phyloP scores from a whole-genome alignment of 2,888 invertebrate genomes.

The Caenorhabditis uteleia region DNA sequence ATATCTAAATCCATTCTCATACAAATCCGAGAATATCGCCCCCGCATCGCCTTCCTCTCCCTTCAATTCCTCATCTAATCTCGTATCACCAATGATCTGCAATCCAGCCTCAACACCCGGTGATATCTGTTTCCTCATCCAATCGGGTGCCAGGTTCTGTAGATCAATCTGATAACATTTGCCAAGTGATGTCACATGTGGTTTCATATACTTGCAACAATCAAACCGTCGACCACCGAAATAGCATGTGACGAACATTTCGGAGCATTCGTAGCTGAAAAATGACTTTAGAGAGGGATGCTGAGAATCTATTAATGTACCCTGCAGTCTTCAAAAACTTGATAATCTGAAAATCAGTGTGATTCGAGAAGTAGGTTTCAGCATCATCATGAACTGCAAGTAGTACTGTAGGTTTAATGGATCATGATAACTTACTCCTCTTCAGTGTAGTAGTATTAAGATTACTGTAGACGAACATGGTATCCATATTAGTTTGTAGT shows the following conservation, averaged over 20 bases:
- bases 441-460: conserved; percentile 23
- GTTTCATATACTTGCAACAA: conserved; percentile 58
- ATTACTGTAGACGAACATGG: conserved; percentile 38
- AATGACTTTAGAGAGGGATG: background rate
- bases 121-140: conserved; percentile 59
- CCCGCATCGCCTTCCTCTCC: conserved; percentile 31
- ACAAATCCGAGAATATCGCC: conserved; percentile 48
- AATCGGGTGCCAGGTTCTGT: conserved; percentile 42
- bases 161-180: conserved; percentile 58
- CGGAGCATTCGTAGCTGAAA: conserved; percentile 45
- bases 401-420: conserved; percentile 1
- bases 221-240: conserved; percentile 55
- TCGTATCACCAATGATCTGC: conserved; percentile 56
- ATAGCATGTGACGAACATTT: conserved; percentile 54
- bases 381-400: conserved; percentile 40
- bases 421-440: conserved; percentile 10
- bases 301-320: conserved; percentile 1
- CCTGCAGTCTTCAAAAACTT: conserved; percentile 48
- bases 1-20: conserved; percentile 64
- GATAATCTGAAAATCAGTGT: conserved; percentile 42
- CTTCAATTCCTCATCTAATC: conserved; percentile 51
- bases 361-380: conserved; percentile 30
- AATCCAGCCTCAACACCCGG: conserved; percentile 62
- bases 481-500: conserved; percentile 45
- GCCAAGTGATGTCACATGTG: conserved; percentile 62